Evolutionary conservation across 2,888 invertebrate species (phyloP), one percentile per base, ranked within the genome.

Genomic region (Euproctis similis): DNA sequence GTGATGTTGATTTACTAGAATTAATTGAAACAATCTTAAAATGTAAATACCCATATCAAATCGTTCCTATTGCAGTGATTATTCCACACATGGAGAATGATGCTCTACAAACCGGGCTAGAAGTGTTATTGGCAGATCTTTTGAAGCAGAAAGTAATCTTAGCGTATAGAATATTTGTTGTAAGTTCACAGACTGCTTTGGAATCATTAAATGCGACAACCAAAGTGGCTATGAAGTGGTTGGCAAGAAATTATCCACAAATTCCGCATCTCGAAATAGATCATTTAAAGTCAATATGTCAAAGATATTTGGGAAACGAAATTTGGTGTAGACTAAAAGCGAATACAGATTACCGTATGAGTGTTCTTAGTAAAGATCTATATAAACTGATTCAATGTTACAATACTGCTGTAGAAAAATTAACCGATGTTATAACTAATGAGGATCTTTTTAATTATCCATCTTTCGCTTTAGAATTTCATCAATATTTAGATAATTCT

Each of bases 381-480:
- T 62, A 82, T 49, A 81, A 87, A 51, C 76, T 91, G 4, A 86
- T 90, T 8, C 67, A 74, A 28, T 70, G 92, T 25, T 91, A 91
- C 53, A 93, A 93, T 56, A 85, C 86, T 44, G 89, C 89, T 12
- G 84, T 93, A 11, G 81, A 86, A 25, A 87, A 87, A 47, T 62
- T 92, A 25, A 87, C 86, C 19, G 64, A 86, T 22, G 85, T 90
- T 26, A 70, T 89, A 16, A 81, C 88, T 14, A 86, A 90, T 58
- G 80, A 87, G 41, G 84, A 88, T 40, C 69, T 88, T 19, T 78
- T 84, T 5, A 85, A 88, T 39, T 87, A 88, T 42, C 84, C 88
- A 0, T 77, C 86, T 47, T 90, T 93, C 64, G 88, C 93, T 1
- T 63, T 85, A 10, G 90, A 91, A 53, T 87, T 93, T 33, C 85